phyloP scores from a whole-genome alignment of 2,113 vertebrate species.

The Neoarius graeffei region DNA sequence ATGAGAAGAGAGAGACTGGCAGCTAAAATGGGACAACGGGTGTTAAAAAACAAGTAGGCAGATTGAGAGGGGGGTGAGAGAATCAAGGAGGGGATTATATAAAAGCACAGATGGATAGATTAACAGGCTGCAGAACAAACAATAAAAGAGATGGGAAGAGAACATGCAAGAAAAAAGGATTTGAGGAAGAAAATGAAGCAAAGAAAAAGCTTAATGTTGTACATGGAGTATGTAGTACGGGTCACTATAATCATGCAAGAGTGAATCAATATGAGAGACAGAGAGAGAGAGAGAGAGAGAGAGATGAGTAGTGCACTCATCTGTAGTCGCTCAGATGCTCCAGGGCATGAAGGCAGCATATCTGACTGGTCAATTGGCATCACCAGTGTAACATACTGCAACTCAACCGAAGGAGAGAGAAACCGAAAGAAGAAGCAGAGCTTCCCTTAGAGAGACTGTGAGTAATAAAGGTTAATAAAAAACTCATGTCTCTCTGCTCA shows the following conservation, averaged over 20 bases:
- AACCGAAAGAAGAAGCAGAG: neutral
- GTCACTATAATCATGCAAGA: neutral
- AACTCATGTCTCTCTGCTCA: slow-evolving; percentile 24
- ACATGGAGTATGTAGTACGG: neutral
- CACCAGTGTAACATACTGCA: slow-evolving; percentile 1
- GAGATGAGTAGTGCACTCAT: slow-evolving; percentile 12
- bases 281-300: slow-evolving; percentile 11
- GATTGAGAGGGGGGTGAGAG: slow-evolving; percentile 35
- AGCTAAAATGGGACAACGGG: slow-evolving; percentile 11
- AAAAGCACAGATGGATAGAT: slow-evolving; percentile 50
- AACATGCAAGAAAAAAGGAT: slow-evolving; percentile 24
- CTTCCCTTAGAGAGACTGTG: slow-evolving; percentile 39
- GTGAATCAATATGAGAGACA: neutral
- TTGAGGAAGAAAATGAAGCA: slow-evolving; percentile 15
- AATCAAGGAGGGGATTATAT: slow-evolving; percentile 31
- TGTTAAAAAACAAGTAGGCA: slow-evolving; percentile 38
- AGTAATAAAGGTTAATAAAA: slow-evolving; percentile 56
- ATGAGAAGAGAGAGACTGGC: slow-evolving; percentile 8
- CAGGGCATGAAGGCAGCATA: slow-evolving; percentile 25
- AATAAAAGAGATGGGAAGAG: slow-evolving; percentile 38
- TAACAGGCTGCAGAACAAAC: slow-evolving; percentile 34
- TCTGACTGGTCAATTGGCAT: slow-evolving; percentile 30
- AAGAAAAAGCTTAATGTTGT: neutral
- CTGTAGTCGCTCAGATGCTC: slow-evolving; percentile 22
- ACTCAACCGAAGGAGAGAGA: slow-evolving; percentile 18